These are phyloP conservation scores for Caradrina kadenii DNA, from an alignment of 2,888 invertebrate genomes.

Conservation along the genomic window DNA sequence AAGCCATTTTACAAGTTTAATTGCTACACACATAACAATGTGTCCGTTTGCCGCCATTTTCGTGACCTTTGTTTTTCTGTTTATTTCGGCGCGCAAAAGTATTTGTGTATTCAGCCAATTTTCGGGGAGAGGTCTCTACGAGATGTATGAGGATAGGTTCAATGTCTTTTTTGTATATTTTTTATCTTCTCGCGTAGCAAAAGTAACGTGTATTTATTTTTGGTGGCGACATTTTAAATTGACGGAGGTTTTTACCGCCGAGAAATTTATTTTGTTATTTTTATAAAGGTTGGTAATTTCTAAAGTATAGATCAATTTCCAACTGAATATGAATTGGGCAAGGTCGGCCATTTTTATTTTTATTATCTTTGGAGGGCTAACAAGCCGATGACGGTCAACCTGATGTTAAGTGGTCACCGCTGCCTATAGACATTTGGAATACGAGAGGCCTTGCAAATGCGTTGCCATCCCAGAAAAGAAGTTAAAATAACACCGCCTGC, in stretches of 20 bases:
- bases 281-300: too few relatives aligned
- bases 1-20: conserved; percentile 56
- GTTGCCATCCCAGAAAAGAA: too few relatives aligned
- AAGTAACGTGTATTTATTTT: conserved; percentile 17
- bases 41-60: conserved; percentile 52
- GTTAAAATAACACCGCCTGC: too few relatives aligned
- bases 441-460: too few relatives aligned
- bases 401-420: too few relatives aligned
- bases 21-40: conserved; percentile 49
- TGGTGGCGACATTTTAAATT: conserved; percentile 23
- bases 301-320: too few relatives aligned
- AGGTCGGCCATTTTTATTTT: too few relatives aligned
- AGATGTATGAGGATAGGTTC: conserved; percentile 54
- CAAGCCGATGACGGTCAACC: too few relatives aligned
- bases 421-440: too few relatives aligned
- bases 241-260: background rate
- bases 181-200: conserved; percentile 1
- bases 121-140: conserved; percentile 51
- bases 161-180: conserved; percentile 40
- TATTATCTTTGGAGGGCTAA: too few relatives aligned
- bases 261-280: too few relatives aligned
- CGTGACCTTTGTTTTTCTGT: conserved; percentile 56
- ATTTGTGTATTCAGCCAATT: conserved; percentile 65
- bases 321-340: too few relatives aligned
- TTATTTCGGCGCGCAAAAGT: conserved; percentile 58